Evolutionary conservation across 2,113 vertebrate genomes (phyloP), one percentile per base, ranked within the genome.

Genomic region (Atlantisia rogersi): DNA sequence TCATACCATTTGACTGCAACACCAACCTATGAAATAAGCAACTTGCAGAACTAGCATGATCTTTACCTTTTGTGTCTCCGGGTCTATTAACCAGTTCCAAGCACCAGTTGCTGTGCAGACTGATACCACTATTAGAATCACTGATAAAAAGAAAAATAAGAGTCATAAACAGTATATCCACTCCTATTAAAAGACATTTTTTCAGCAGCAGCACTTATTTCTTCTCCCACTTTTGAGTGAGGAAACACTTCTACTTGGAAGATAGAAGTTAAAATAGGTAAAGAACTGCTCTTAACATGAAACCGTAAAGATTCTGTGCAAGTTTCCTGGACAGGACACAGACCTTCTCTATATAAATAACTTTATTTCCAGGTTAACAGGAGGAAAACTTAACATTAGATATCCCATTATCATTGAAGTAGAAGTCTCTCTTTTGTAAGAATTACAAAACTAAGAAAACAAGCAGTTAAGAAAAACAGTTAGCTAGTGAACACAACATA

Each of bases 41-140:
- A 50, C 24, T 7, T 29, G 13, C 2, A 8, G 32, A n/a, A 71
- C 67, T 31, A 86, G 58, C 17, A 29, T 22, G 7, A 40, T 31
- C 65, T 79, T 94, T 97, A 99, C 99, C 98, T 99, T 99, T 95
- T 99, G 99, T 88, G 99, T 99, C 95, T 99, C 99, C 0, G 99
- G 99, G 84, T 99, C 99, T 98, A 99, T 99, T 94, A 99, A 97
- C 99, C 99, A 99, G 97, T 99, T 99, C 99, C 99, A 99, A 74
- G 99, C 99, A 84, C 99, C 99, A 50, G 99, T 99, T 77, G 99
- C 99, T 81, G 99, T 99, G 95, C 99, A 99, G 50, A 99, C 99
- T 84, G 99, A 99, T 32, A 99, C 99, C 95, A 99, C 99, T 95
- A 99, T 99, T 78, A 99, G 98, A 97, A 99, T 99, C 99, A 99